Evolutionary conservation across 2,113 vertebrate species (phyloP), one percentile per base, ranked within the genome.

Genomic region (Cinclus mexicanus): DNA sequence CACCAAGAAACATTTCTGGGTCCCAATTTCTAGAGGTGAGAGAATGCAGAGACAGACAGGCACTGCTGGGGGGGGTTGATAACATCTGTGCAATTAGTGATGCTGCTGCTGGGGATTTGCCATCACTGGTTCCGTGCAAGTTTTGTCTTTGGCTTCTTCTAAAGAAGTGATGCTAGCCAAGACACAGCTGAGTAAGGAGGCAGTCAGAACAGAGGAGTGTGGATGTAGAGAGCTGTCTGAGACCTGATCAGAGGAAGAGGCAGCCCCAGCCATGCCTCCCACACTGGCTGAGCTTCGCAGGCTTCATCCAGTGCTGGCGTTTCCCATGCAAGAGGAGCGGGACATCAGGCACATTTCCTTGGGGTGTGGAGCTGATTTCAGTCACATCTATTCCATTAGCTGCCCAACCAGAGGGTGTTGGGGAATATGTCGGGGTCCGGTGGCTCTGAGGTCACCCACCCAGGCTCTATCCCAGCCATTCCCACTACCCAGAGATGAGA

Each of bases 391-490:
- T 76, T 52, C 68, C 83, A 42, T 49, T 3, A 39, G 6, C 67
- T 1, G 2, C 29, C 17, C 3, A 3, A 1, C 22, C 39, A 46
- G 49, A 33, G 0, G 2, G 26, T 4, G 2, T 7, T 20, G 56
- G 46, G 53, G 47, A 50, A 6, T 42, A 12, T 1, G 6, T 50
- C 0, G 0, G 23, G 15, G 12, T 20, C 28, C 15, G 4, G 41
- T 4, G 2, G 47, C 20, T 63, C 47, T 11, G 53, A 35, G n/a
- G 8, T 44, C 9, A n/a, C 21, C 44, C 41, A 19, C 7, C 1
- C 31, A 26, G 31, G 50, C 14, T 81, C 69, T 35, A 1, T 14
- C 67, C 77, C 5, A 11, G 28, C 22, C 35, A 24, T 42, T 55
- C 46, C 82, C 67, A 67, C 6, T 7, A 1, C 50, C 56, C 9